phyloP scores from a whole-genome alignment of 2,113 vertebrate genomes.

The Accipiter virgatus region DNA sequence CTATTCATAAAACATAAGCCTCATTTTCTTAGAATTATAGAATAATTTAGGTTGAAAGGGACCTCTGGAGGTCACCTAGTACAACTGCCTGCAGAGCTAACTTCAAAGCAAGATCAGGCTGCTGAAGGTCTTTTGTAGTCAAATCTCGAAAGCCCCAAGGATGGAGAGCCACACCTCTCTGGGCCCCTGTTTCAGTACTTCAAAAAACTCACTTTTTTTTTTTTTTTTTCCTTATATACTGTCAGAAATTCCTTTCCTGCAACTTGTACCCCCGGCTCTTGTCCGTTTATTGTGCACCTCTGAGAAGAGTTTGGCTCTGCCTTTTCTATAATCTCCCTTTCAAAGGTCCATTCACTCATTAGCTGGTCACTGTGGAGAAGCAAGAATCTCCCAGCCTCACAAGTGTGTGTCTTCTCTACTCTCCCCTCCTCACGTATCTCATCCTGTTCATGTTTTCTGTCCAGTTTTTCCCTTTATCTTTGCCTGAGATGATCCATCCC shows the following conservation, averaged over 20 bases:
- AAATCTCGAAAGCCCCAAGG: constrained; percentile 1
- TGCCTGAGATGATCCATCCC: background rate
- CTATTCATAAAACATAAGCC: constrained; percentile 30
- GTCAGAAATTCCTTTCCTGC: background rate
- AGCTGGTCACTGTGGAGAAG: background rate
- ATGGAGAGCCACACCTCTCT: background rate
- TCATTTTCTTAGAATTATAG: constrained; percentile 17
- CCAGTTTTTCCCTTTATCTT: background rate
- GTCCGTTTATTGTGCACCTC: background rate
- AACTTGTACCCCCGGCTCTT: background rate
- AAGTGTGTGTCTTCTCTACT: accelerated
- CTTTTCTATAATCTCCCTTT: background rate
- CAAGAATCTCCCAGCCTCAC: background rate
- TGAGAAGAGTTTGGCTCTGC: background rate
- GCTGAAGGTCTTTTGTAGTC: constrained; percentile 33
- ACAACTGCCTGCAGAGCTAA: constrained; percentile 20
- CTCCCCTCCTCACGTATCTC: background rate
- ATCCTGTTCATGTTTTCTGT: background rate
- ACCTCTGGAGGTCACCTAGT: constrained; percentile 24
- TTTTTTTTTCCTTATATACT: background rate
- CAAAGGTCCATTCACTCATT: background rate
- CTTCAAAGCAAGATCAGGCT: constrained; percentile 48
- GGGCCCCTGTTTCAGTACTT: background rate
- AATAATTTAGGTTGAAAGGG: constrained; percentile 8
- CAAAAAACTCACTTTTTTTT: background rate